phyloP scores from a whole-genome alignment of 2,888 invertebrate species.

The Aphodius granarius region DNA sequence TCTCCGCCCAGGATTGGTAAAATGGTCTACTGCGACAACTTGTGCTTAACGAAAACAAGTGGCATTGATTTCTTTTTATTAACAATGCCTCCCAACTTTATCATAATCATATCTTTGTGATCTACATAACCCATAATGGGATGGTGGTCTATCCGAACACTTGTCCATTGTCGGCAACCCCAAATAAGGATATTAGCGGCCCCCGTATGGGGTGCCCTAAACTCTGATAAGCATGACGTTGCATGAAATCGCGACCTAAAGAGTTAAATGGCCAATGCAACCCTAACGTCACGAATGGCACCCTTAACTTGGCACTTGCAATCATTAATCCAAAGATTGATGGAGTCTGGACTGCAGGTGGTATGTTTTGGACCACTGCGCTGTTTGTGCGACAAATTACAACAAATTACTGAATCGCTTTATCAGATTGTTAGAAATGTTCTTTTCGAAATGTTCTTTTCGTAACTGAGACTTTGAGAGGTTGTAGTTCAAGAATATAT shows the following conservation, averaged over 20 bases:
- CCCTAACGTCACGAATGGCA: slow-evolving; percentile 48
- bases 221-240: slow-evolving; percentile 49
- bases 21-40: too few relatives aligned
- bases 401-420: slow-evolving; percentile 1
- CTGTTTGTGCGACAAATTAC: slow-evolving; percentile 22
- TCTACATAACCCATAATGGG: too few relatives aligned
- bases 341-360: slow-evolving; percentile 49
- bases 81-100: too few relatives aligned
- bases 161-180: neutral
- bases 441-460: neutral
- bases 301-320: slow-evolving; percentile 35
- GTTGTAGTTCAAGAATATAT: too few relatives aligned
- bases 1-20: too few relatives aligned
- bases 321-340: slow-evolving; percentile 45
- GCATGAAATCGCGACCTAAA: slow-evolving; percentile 54
- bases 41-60: too few relatives aligned
- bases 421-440: slow-evolving; percentile 7
- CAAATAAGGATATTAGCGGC: slow-evolving; percentile 10
- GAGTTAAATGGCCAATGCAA: slow-evolving; percentile 51
- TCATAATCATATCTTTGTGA: neutral
- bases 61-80: too few relatives aligned
- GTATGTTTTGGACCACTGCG: slow-evolving; percentile 35
- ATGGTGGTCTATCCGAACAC: neutral
- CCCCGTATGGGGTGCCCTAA: slow-evolving; percentile 36
- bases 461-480: too few relatives aligned